phyloP scores from a whole-genome alignment of 2,797 vertebrate species.

The Huso huso region DNA sequence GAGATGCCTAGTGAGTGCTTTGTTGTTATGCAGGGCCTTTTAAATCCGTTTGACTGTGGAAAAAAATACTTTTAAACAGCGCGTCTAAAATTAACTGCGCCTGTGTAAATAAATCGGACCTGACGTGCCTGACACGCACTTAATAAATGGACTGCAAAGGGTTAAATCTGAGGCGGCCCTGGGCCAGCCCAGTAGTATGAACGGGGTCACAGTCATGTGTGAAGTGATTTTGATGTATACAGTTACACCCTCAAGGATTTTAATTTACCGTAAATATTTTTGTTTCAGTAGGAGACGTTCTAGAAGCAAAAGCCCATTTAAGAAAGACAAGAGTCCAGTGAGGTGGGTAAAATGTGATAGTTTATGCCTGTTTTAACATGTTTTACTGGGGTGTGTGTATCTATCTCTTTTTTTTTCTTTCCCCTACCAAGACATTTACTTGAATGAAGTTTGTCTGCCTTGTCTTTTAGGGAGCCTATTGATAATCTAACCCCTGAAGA shows the following conservation, averaged over 20 bases:
- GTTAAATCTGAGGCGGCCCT: too few species aligned
- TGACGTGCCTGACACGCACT: too few species aligned
- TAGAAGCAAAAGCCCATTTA: constrained; percentile 85
- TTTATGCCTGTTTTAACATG: neutral
- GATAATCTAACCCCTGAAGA: constrained; percentile 93
- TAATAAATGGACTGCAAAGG: too few species aligned
- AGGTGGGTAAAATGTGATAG: constrained; percentile 52
- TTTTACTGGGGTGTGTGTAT: neutral
- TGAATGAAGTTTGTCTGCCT: neutral
- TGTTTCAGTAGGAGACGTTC: constrained; percentile 59
- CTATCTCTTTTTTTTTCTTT: too few species aligned
- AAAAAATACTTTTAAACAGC: too few species aligned
- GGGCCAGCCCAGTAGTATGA: too few species aligned
- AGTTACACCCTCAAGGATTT: constrained; percentile 6
- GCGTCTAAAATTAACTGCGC: too few species aligned
- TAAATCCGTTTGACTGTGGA: too few species aligned
- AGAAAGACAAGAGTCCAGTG: constrained; percentile 86
- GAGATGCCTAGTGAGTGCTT: too few species aligned
- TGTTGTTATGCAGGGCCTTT: too few species aligned
- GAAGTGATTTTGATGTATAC: neutral
- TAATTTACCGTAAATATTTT: neutral
- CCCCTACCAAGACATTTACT: too few species aligned
- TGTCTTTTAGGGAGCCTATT: constrained; percentile 68
- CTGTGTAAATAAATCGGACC: too few species aligned
- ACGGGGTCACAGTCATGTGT: constrained; percentile 24